Evolutionary conservation across 1,140 invertebrate species (phyloP).

Genomic region (Melanaphis sacchari): DNA sequence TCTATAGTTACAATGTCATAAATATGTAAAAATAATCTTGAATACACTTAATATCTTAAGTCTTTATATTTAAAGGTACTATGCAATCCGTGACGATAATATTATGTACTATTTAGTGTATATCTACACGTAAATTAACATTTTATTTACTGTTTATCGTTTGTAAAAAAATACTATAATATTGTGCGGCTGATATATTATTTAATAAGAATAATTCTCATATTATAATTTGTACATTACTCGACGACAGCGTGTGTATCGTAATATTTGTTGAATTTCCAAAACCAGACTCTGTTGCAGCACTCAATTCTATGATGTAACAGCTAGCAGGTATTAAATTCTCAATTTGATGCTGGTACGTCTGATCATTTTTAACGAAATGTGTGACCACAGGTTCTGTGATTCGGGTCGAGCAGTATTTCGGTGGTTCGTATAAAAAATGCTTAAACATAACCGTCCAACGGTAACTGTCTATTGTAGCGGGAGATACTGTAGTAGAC

Average conservation of each 20-base stretch:
- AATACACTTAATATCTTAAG: neutral
- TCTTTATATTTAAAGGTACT: neutral
- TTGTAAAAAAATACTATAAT: neutral
- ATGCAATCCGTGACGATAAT: neutral
- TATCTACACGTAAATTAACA: neutral
- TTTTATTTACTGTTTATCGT: neutral
- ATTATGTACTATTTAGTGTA: neutral
- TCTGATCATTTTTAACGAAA: neutral
- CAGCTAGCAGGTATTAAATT: neutral
- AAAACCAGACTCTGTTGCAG: neutral
- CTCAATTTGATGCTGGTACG: neutral
- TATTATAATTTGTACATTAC: neutral
- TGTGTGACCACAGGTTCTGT: neutral
- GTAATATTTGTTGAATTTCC: neutral
- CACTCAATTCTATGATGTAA: neutral
- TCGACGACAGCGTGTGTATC: neutral
- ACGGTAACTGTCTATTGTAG: neutral
- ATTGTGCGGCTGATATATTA: neutral
- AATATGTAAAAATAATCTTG: neutral
- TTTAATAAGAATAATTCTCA: neutral
- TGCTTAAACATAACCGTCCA: neutral
- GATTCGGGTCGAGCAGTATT: neutral
- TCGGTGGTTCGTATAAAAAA: neutral
- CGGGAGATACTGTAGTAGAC: neutral
- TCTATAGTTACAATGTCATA: neutral